phyloP scores from a whole-genome alignment of 2,113 vertebrate genomes.

The Rhinoderma darwinii region DNA sequence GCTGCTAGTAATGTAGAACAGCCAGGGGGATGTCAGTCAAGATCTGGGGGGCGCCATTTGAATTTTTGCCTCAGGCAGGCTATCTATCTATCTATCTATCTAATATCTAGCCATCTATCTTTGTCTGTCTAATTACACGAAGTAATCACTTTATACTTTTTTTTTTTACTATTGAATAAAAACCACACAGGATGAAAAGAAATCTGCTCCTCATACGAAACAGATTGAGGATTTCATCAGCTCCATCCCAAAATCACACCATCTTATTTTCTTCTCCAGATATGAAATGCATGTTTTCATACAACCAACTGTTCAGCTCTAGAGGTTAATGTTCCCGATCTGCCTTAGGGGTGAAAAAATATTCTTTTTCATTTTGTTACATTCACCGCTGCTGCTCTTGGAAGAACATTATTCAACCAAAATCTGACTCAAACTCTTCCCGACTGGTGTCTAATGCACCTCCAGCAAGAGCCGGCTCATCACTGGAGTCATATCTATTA shows the following conservation, averaged over 20 bases:
- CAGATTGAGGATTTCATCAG: slow-evolving; percentile 2
- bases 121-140: background rate
- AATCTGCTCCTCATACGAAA: background rate
- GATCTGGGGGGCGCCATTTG: too few species aligned
- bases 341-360: background rate
- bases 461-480: background rate
- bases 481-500: background rate
- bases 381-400: background rate
- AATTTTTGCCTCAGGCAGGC: too few species aligned
- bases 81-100: too few species aligned
- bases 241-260: background rate
- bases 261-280: background rate
- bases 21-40: too few species aligned
- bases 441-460: background rate
- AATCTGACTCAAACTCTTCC: background rate
- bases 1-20: too few species aligned
- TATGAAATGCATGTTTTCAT: slow-evolving; percentile 8
- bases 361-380: background rate
- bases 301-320: slow-evolving; percentile 9
- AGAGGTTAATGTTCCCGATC: slow-evolving; percentile 14
- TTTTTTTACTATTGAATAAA: background rate
- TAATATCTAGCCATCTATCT: too few species aligned
- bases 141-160: background rate
- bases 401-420: slow-evolving; percentile 25
- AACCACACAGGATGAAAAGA: background rate